Evolutionary conservation across 2,113 vertebrate genomes (phyloP), one percentile per base, ranked within the genome.

Genomic region (Rhinogobius similis): DNA sequence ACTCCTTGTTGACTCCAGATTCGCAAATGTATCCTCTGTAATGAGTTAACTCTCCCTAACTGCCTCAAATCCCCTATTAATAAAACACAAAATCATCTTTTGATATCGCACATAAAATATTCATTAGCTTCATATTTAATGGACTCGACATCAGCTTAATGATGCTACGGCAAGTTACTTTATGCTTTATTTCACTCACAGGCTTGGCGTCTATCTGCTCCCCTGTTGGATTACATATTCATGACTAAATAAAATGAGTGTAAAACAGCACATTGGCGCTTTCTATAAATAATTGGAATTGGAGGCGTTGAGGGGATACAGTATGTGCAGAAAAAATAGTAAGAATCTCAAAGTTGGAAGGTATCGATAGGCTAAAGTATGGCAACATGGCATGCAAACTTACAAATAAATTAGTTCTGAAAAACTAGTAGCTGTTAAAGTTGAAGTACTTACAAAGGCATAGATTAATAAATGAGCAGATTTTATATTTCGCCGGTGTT

Each of bases 101-200:
- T 39, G 9, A n/a, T 11, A 29, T 67, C 48, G 52, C 59, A 64
- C 55, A 70, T 65, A 24, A 43, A 70, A 56, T 62, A 72, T 77
- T 65, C 50, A 69, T 70, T 43, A 21, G 4, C 18, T 27, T 53
- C 32, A 32, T 67, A 65, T 75, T 64, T 41, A 23, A 2, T 55
- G 20, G 14, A 73, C 65, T 29, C 7, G n/a, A 62, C 18, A 63
- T 53, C 23, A 52, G 66, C 41, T 41, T 41, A 9, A 50, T 43
- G 12, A 66, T 14, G 27, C 43, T n/a, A 21, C n/a, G 5, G 9
- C 3, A 48, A 38, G 39, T 29, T 21, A 41, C 24, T 52, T 27
- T 7, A n/a, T 52, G 38, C n/a, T 53, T 43, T 27, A 62, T 16
- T 23, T 55, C 39, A 32, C 9, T 3, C 5, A 10, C 48, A 55